A percentile compares a stretch with the other conserved stretches of the same genome.
These are phyloP conservation scores for Craterocephalus amniculus DNA, from an alignment of 2,797 vertebrate species.

Conservation along the genomic window DNA sequence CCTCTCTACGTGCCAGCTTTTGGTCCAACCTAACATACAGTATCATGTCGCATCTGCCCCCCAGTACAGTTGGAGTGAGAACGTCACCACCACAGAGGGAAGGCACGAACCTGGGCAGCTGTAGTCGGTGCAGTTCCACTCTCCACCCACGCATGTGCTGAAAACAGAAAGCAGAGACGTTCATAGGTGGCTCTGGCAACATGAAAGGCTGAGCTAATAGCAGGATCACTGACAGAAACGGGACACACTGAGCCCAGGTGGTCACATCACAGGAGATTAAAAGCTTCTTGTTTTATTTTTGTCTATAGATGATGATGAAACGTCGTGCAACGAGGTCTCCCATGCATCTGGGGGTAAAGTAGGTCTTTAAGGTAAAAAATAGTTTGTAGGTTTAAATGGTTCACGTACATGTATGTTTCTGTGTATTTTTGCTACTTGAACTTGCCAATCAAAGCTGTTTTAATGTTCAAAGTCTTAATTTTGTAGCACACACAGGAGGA, in stretches of 20 bases:
- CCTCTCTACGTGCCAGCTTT: background rate
- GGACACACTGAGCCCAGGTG: conserved; percentile 48
- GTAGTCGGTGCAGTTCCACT: conserved; percentile 92
- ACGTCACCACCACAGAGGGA: background rate
- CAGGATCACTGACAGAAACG: conserved; percentile 50
- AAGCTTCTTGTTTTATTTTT: conserved; percentile 9
- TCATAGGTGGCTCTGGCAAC: conserved; percentile 60
- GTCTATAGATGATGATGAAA: conserved; percentile 19
- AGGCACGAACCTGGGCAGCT: conserved; percentile 89
- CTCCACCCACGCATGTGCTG: conserved; percentile 91
- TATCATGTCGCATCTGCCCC: background rate
- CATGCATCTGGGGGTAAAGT: background rate
- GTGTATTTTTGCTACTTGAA: background rate
- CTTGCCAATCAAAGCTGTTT: conserved; percentile 5
- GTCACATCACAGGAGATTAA: conserved; percentile 59
- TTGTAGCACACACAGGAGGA: background rate
- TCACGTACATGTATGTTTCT: no score
- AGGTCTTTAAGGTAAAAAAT: background rate
- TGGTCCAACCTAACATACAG: background rate
- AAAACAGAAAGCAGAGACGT: conserved; percentile 69
- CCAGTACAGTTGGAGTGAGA: background rate
- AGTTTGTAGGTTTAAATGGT: background rate
- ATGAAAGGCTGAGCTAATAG: conserved; percentile 60
- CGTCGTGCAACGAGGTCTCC: background rate
- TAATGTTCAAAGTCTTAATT: background rate